phyloP scores from a whole-genome alignment of 2,797 vertebrate genomes.

The Sparidentex hasta region DNA sequence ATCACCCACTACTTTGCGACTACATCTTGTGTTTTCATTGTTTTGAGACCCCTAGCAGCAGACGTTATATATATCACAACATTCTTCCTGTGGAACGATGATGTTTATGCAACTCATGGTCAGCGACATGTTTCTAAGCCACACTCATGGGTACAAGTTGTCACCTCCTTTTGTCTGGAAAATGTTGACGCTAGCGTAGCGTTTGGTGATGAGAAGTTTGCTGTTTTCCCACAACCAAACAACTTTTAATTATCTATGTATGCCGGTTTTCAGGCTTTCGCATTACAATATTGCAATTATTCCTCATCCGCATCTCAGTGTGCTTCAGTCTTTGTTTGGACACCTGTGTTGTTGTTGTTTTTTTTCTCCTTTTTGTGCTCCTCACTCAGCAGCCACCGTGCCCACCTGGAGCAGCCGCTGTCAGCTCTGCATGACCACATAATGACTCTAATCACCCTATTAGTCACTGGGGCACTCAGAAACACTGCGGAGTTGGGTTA shows the following conservation, averaged over 20 bases:
- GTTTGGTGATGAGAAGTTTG: slow-evolving; percentile 1
- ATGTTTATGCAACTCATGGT: background rate
- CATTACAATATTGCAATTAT: background rate
- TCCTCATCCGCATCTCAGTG: background rate
- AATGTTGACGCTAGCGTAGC: background rate
- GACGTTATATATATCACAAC: too few relatives aligned
- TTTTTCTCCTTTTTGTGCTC: background rate
- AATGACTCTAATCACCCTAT: slow-evolving; percentile 54
- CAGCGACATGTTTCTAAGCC: slow-evolving; percentile 12
- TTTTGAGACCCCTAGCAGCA: too few relatives aligned
- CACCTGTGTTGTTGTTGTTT: slow-evolving; percentile 12
- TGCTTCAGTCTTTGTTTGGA: slow-evolving; percentile 9
- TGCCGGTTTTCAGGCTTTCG: background rate
- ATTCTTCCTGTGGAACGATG: background rate
- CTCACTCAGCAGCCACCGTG: slow-evolving; percentile 5
- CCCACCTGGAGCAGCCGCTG: slow-evolving; percentile 43
- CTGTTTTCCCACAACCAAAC: background rate
- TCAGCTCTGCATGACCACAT: slow-evolving; percentile 26
- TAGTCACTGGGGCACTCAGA: slow-evolving; percentile 39
- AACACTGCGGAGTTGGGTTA: background rate
- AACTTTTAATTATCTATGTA: background rate
- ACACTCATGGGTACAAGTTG: slow-evolving; percentile 1
- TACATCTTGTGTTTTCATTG: too few relatives aligned
- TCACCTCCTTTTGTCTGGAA: slow-evolving; percentile 22
- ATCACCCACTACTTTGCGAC: too few relatives aligned